Percentiles rank a stretch among this genome's conserved stretches.
phyloP scores from a whole-genome alignment of 2,888 invertebrate species.

The Drosophila mercatorum region DNA sequence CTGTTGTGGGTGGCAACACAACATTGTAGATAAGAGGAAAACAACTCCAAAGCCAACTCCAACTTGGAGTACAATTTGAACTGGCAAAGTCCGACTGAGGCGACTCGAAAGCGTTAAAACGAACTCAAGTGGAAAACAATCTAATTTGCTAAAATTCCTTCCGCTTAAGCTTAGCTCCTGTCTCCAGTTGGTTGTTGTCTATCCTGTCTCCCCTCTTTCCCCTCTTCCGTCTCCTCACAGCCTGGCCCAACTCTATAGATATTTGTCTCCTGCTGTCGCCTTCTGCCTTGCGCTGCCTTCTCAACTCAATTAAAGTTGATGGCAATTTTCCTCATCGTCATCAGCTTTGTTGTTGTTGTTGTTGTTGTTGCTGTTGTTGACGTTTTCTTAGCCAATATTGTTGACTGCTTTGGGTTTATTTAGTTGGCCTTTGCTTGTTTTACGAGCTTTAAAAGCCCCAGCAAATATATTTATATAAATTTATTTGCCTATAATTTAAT shows the following conservation, averaged over 20 bases:
- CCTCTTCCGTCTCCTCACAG: neutral
- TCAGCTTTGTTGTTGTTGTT: constrained; percentile 22
- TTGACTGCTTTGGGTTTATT: constrained; percentile 71
- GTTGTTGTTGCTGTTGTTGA: constrained; percentile 30
- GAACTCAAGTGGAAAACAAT: constrained; percentile 84
- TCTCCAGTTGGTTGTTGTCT: neutral
- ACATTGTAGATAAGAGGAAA: constrained; percentile 30
- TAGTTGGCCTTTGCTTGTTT: constrained; percentile 65
- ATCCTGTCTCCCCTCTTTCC: neutral
- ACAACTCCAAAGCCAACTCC: constrained; percentile 21
- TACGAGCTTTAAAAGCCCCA: constrained; percentile 58
- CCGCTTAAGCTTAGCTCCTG: constrained; percentile 52
- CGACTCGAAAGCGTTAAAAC: constrained; percentile 75
- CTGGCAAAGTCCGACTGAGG: constrained; percentile 38
- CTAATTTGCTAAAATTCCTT: constrained; percentile 83
- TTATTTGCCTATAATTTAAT: constrained; percentile 78
- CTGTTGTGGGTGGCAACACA: constrained; percentile 34
- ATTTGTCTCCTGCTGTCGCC: constrained; percentile 29
- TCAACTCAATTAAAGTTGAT: constrained; percentile 79
- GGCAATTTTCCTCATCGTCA: constrained; percentile 64
- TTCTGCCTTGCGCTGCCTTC: constrained; percentile 54
- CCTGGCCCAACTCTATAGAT: constrained; percentile 25
- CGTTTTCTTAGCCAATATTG: constrained; percentile 73
- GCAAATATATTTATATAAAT: constrained; percentile 56
- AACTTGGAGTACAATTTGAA: constrained; percentile 19